A percentile compares a stretch with the other conserved stretches of the same genome.
phyloP scores from a whole-genome alignment of 2,888 invertebrate species.

The Malacosoma neustria region DNA sequence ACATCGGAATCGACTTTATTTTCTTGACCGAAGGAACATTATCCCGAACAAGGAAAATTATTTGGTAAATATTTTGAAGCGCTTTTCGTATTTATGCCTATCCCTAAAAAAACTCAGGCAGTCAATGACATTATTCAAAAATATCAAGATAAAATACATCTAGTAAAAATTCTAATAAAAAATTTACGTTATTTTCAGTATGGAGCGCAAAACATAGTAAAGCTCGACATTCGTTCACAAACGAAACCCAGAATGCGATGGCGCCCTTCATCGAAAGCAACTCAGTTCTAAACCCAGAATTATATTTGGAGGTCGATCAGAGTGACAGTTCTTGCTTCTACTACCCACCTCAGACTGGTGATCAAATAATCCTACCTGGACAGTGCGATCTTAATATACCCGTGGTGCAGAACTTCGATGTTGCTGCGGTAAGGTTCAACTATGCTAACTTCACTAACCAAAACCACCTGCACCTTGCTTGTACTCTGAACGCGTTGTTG shows the following conservation, averaged over 20 bases:
- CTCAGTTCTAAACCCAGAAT: slow-evolving; percentile 28
- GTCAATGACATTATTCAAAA: too few species aligned
- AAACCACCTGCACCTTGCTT: too few species aligned
- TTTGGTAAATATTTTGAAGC: too few species aligned
- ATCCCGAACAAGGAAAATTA: too few species aligned
- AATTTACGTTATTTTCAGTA: slow-evolving; percentile 30
- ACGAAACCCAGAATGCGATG: slow-evolving; percentile 27
- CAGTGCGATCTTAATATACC: slow-evolving; percentile 45
- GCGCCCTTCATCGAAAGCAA: slow-evolving; percentile 24
- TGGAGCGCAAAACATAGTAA: slow-evolving; percentile 61
- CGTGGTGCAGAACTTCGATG: slow-evolving; percentile 32
- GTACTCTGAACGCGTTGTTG: neutral
- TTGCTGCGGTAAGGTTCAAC: slow-evolving; percentile 26
- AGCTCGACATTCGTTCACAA: slow-evolving; percentile 22
- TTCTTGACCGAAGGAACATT: too few species aligned
- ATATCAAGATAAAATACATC: too few species aligned
- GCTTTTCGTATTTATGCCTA: too few species aligned
- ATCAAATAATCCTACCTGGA: slow-evolving; percentile 45
- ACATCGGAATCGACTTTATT: too few species aligned
- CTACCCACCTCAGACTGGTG: slow-evolving; percentile 35
- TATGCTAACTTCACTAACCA: neutral
- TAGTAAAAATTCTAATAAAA: too few species aligned
- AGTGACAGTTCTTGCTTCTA: slow-evolving; percentile 46
- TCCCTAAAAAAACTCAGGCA: too few species aligned
- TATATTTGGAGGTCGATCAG: slow-evolving; percentile 38